Percentiles rank a stretch among this genome's conserved stretches.
Conservation (phyloP, 53 echinoderm and acorn worm species). For the Echinometra lucunter region DNA sequence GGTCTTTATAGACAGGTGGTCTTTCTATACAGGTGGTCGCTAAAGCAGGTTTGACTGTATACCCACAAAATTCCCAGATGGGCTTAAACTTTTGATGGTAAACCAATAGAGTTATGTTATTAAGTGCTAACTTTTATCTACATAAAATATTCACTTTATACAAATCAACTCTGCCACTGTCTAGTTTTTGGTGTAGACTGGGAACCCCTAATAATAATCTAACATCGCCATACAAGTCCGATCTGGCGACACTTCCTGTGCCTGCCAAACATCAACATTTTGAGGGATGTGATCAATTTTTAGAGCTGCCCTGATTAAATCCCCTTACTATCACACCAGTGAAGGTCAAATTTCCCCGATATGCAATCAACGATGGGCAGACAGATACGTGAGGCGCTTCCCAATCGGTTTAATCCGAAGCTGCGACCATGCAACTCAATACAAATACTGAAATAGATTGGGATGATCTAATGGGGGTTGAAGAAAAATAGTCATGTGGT, state of each 20-base stretch:
- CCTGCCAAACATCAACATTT: slow-evolving; percentile 27
- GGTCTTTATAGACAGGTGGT: too few species aligned
- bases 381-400: slow-evolving; percentile 8
- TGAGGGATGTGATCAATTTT: slow-evolving; percentile 51
- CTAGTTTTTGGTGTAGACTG: background rate
- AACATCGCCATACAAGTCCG: background rate
- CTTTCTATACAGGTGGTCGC: too few species aligned
- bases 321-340: slow-evolving; percentile 27
- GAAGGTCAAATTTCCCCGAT: slow-evolving; percentile 52
- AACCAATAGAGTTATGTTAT: too few species aligned
- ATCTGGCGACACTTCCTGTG: slow-evolving; percentile 14
- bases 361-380: slow-evolving; percentile 37
- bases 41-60: too few species aligned
- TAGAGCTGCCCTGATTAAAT: slow-evolving; percentile 41
- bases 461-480: background rate
- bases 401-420: background rate
- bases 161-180: background rate
- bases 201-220: background rate
- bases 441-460: background rate
- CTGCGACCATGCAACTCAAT: background rate
- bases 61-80: too few species aligned
- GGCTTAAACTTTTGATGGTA: too few species aligned
- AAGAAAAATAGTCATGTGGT: slow-evolving; percentile 1
- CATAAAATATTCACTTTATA: background rate
- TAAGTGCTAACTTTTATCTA: background rate